Evolutionary conservation across 1,140 invertebrate genomes (phyloP), one percentile per base, ranked within the genome.

Genomic region (Papilio dardanus): DNA sequence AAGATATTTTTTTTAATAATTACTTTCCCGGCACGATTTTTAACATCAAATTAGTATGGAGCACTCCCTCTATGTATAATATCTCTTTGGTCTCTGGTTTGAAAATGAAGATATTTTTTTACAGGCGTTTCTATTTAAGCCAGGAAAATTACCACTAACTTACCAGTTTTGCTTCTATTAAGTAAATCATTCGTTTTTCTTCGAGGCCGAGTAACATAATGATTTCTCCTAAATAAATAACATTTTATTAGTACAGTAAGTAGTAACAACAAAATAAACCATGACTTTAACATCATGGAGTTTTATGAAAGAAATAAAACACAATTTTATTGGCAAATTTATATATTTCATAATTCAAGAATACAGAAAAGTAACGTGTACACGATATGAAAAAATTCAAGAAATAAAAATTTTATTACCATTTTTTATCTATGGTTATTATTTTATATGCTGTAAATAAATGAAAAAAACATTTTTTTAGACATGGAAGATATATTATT

Each of bases 221-320:
- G 10, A 21, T 33, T 10, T n/a, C n/a, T 19, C 21, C 19, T 62
- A 65, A 5, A 54, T 2, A 16, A 33, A 50, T n/a, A 35, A 50
- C 46, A 35, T 31, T 12, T 28, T 21, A 21, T 42, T 12, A 71
- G 21, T 31, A 31, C 21, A 24, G n/a, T 46, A 46, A 19, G n/a
- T 16, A 67, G 33, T 54, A 35, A 37, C 30, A 68, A 68, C 33
- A 2, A 54, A 24, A 54, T 54, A 54, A 54, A 37, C 31, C 30
- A 68, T 37, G 6, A n/a, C 33, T 37, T 33, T 37, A 68, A 37
- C 66, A 68, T 68, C 62, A 33, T 8, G 3, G 4, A n/a, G 33
- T 35, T 21, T 68, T 35, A 35, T 4, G 66, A 21, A 74, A 42
- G 31, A 74, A 78, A 76, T 76, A 76, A 78, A 78, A 78, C 62